Percentiles rank a stretch among this genome's conserved stretches.
These are phyloP conservation scores for Pteruthius melanotis DNA, from an alignment of 2,113 vertebrate species.

Conservation along the genomic window DNA sequence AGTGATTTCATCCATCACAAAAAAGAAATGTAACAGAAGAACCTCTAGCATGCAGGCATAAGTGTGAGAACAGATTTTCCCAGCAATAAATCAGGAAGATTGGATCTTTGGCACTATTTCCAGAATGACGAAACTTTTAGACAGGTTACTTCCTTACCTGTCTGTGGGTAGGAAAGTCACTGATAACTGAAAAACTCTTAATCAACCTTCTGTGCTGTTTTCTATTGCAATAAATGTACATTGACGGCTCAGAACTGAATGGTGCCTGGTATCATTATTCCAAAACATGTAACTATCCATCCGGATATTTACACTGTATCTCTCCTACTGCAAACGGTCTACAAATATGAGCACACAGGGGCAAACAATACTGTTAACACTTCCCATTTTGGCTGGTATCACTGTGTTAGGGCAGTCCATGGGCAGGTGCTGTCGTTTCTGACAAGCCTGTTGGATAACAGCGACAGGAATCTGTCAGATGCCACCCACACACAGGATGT, in stretches of 20 bases:
- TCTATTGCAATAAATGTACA: neutral
- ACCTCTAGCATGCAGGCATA: neutral
- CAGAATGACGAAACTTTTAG: neutral
- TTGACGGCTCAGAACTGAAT: neutral
- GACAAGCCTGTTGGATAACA: conserved; percentile 29
- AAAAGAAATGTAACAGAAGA: neutral
- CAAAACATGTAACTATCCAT: neutral
- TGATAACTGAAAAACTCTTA: neutral
- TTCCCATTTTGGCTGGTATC: neutral
- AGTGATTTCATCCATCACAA: neutral
- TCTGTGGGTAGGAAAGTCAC: neutral
- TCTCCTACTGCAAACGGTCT: neutral
- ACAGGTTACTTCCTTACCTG: neutral
- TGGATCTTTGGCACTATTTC: neutral
- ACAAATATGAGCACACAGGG: neutral
- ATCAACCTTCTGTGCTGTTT: neutral
- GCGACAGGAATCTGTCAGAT: conserved; percentile 41
- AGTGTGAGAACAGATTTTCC: neutral
- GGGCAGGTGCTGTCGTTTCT: conserved; percentile 47
- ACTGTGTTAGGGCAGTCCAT: neutral
- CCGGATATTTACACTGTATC: neutral
- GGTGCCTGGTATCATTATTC: neutral
- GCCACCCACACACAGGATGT: neutral
- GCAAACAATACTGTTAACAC: neutral
- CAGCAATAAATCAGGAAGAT: neutral